Base-by-base conservation (phyloP, 2,888 invertebrate species). In the Meiosimyza platycephala region DNA sequence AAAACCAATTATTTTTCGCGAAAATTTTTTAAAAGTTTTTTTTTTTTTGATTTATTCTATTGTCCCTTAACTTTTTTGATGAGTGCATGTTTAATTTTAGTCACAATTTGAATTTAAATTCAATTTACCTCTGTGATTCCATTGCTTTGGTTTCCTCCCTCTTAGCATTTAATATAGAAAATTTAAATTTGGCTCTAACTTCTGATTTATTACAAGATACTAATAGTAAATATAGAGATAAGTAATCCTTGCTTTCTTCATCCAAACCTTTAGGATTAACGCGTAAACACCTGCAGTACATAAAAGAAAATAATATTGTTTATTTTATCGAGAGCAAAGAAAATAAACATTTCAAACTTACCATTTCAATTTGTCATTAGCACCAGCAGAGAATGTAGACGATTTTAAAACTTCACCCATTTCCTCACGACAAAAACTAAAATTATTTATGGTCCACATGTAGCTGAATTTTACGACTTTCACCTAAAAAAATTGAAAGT, bases 391-490 rank as follows among this genome's bases (percentile, higher is more conserved):
- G 90, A 99, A 99, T 83, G 99, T 98, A 84, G 99, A 99, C 88
- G 98, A 98, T 91, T 99, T 99, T 87, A 99, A 91, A 82, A 99
- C 99, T 91, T 99, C 99, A 83, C 99, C 99, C 99, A 99, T 99
- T 90, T 99, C 99, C 90, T 99, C 99, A 83, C 99, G 95, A 90
- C 99, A 99, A 90, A 99, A 99, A 91, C 98, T 98, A 90, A 99
- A 99, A 92, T 99, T 99, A 91, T 99, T 99, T 91, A 99, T 99
- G 88, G 99, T 99, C 99, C 99, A 99, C 97, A 99, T 99, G 90
- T 99, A 99, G 90, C 98, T 98, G 92, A 99, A 99, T 91, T 99
- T 99, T 83, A 99, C 97, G 89, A 99, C 99, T 93, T 99, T 99
- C 88, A 99, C 98, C 97, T 98, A 93, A 33, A 91, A 91, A n/a